phyloP scores from a whole-genome alignment of 2,113 vertebrate species.

The Entomyzon cyanotis region DNA sequence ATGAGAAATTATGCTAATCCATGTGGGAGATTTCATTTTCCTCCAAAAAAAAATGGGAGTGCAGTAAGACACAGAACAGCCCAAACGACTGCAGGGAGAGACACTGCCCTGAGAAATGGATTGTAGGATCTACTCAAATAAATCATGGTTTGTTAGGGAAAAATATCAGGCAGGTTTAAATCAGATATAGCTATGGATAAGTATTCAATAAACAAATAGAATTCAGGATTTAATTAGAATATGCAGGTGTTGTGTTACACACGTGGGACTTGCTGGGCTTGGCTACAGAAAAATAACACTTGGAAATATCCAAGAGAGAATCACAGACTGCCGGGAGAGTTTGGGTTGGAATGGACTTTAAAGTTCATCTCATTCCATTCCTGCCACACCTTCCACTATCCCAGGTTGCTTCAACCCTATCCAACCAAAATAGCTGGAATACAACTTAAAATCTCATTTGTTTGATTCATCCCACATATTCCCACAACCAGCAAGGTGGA shows the following conservation, averaged over 20 bases:
- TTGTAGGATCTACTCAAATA: background rate
- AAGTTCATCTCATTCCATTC: background rate
- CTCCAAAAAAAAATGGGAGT: background rate
- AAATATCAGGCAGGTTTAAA: background rate
- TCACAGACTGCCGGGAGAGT: background rate
- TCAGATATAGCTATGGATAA: background rate
- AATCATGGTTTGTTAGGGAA: background rate
- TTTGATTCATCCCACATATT: fast-evolving
- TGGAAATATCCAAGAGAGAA: background rate
- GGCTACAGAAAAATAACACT: background rate
- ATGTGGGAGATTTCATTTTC: slow-evolving; percentile 13
- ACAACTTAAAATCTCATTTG: background rate
- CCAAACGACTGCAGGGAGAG: background rate
- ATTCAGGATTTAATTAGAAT: background rate
- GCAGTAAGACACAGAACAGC: background rate
- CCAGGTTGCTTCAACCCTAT: background rate
- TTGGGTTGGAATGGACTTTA: background rate
- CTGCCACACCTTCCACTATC: background rate
- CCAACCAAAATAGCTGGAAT: background rate
- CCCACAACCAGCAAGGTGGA: background rate
- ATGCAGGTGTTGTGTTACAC: fast-evolving
- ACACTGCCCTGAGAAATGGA: background rate
- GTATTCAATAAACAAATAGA: background rate
- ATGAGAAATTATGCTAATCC: slow-evolving; percentile 12
- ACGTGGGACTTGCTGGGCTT: fast-evolving